phyloP scores from a whole-genome alignment of 2,797 vertebrate species.

The Salmo trutta region DNA sequence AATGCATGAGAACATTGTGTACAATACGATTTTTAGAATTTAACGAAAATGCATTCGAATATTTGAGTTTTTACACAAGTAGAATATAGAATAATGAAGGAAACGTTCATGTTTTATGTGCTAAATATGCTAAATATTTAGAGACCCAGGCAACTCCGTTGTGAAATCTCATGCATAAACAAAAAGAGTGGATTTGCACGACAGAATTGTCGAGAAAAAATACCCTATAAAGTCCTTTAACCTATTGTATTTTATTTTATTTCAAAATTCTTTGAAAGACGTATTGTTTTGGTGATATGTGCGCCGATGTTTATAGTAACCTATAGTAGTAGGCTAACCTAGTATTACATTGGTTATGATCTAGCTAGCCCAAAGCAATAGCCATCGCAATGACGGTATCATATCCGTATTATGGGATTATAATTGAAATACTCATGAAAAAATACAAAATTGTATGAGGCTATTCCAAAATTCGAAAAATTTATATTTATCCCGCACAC shows the following conservation, averaged over 20 bases:
- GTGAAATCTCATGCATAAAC: constrained; percentile 78
- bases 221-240: too few relatives aligned
- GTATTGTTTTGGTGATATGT: background rate
- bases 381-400: too few relatives aligned
- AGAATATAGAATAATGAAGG: too few relatives aligned
- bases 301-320: background rate
- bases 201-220: background rate
- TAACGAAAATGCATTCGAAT: too few relatives aligned
- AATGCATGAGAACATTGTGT: constrained; percentile 72
- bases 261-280: constrained; percentile 14
- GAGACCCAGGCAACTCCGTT: constrained; percentile 47
- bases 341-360: background rate
- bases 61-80: too few relatives aligned
- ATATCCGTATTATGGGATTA: background rate
- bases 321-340: background rate
- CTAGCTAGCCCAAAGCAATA: background rate
- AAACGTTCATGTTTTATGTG: background rate
- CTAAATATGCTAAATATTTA: background rate
- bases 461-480: background rate
- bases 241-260: constrained; percentile 30
- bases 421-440: background rate
- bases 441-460: background rate
- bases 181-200: constrained; percentile 9
- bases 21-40: constrained; percentile 53
- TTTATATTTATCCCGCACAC: background rate